These are phyloP conservation scores for Dilophus febrilis DNA, from an alignment of 2,888 invertebrate genomes.

Conservation along the genomic window DNA sequence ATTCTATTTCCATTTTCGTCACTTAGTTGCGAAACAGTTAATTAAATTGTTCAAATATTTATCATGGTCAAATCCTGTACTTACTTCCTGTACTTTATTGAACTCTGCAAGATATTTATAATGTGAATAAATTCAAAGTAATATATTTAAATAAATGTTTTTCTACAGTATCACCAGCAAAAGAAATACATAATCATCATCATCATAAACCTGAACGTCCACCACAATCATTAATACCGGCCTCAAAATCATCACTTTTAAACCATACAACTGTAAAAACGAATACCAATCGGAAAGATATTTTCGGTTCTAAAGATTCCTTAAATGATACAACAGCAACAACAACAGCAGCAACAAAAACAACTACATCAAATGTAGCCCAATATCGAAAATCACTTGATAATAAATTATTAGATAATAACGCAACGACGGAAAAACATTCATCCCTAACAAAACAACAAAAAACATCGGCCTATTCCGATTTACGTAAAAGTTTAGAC, in stretches of 20 bases:
- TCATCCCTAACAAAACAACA: slow-evolving; percentile 8
- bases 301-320: slow-evolving; percentile 28
- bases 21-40: background rate
- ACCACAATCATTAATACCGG: too few relatives aligned
- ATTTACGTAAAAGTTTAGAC: slow-evolving; percentile 25
- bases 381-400: slow-evolving; percentile 36
- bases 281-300: slow-evolving; percentile 24
- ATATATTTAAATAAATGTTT: background rate
- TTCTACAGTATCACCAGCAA: slow-evolving; percentile 16
- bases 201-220: slow-evolving; percentile 33
- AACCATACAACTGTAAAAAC: slow-evolving; percentile 5
- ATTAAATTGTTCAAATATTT: background rate
- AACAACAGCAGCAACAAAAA: slow-evolving; percentile 24
- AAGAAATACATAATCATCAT: slow-evolving; percentile 16
- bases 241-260: slow-evolving; percentile 21
- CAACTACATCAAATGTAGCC: slow-evolving; percentile 31
- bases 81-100: background rate
- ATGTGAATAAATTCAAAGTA: background rate
- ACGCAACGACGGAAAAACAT: slow-evolving; percentile 3
- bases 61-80: background rate
- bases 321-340: slow-evolving; percentile 27
- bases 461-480: slow-evolving; percentile 15
- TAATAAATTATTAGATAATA: slow-evolving; percentile 24
- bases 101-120: background rate
- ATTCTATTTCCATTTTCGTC: too few relatives aligned